Base-by-base conservation (phyloP, 2,797 vertebrate species). In the Salmo trutta region DNA sequence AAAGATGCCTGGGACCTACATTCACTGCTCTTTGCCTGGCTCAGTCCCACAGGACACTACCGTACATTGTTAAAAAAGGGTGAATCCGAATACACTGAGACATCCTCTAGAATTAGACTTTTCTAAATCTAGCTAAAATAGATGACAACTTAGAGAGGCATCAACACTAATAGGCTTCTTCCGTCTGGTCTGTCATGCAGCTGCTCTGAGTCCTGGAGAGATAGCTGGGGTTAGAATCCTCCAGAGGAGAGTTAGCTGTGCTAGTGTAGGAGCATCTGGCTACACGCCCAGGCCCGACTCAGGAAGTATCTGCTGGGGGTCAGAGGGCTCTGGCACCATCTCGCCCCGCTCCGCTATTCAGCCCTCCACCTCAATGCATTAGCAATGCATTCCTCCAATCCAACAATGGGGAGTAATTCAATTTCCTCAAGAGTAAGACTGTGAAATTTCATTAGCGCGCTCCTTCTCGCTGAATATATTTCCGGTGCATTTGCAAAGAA, bases 331-430 rank as follows among this genome's bases (percentile, higher is more conserved):
- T 69, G 71, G 78, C 67, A 53, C 75, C 74, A 77, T 24, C 77
- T 87, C 81, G n/a, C 80, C 31, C 72, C 19, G 64, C 81, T 86
- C 72, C 27, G 53, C 79, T 84, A 91, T 91, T 94, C 87, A 91
- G 91, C 84, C 79, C 81, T 77, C 83, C 86, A 91, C 88, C 89
- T 90, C 91, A 91, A 88, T 88, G 90, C 90, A 93, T 92, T 94
- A 92, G 91, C 90, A 71, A 92, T 84, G 91, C 92, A 94, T 93
- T 94, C 92, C 92, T 90, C 81, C 80, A 80, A 84, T 85, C 82
- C 83, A 74, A 90, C 89, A 88, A 91, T 84, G 24, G 77, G 71
- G 88, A 87, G 82, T 86, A 90, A 92, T 91, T 94, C 81, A 86
- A 94, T 93, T 94, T 93, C 86, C 91, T 83, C 77, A 59, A 85